Percentiles rank a stretch among this genome's conserved stretches.
phyloP scores from a whole-genome alignment of 2,888 invertebrate species.

The Malachius bipustulatus region DNA sequence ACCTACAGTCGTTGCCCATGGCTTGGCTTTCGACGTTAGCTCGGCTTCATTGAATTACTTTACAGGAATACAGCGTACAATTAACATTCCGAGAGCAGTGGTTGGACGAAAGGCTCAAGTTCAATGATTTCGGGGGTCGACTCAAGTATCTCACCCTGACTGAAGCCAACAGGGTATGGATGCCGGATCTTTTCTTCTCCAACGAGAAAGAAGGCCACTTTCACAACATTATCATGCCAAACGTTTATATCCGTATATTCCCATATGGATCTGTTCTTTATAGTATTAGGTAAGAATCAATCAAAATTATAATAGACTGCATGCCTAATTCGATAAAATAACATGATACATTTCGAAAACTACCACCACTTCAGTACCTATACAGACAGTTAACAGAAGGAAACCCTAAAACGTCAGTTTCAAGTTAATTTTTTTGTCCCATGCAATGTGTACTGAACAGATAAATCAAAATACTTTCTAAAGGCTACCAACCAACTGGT shows the following conservation, averaged over 20 bases:
- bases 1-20: too few species aligned
- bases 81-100: conserved; percentile 96
- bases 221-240: conserved; percentile 96
- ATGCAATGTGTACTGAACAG: too few species aligned
- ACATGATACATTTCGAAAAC: too few species aligned
- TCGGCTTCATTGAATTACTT: too few species aligned
- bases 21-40: too few species aligned
- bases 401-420: too few species aligned
- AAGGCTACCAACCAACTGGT: too few species aligned
- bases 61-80: conserved; percentile 95
- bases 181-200: conserved; percentile 96
- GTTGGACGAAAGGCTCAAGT: conserved; percentile 84
- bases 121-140: conserved; percentile 78
- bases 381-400: too few species aligned
- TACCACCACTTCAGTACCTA: too few species aligned
- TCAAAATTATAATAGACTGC: conserved; percentile 7
- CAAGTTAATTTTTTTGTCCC: too few species aligned
- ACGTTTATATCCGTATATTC: conserved; percentile 93
- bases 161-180: conserved; percentile 93
- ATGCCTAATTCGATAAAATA: background rate
- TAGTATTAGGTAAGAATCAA: conserved; percentile 70
- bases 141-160: conserved; percentile 86
- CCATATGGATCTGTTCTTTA: conserved; percentile 90
- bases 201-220: conserved; percentile 97
- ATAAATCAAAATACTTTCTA: too few species aligned